Evolutionary conservation across 2,113 vertebrate species (phyloP).

Genomic region (Oreochromis spilurus): DNA sequence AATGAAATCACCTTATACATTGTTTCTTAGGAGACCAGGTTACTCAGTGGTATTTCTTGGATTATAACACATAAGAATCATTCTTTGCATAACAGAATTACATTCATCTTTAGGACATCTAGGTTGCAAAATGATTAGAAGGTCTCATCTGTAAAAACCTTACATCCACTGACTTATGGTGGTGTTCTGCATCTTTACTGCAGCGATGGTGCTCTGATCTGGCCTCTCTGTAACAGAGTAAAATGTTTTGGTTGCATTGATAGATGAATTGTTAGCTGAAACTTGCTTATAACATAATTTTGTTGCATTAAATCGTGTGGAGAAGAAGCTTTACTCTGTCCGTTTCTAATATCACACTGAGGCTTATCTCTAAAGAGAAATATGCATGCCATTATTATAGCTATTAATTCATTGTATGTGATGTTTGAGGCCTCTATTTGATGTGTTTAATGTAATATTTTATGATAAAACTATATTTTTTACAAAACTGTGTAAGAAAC

Average conservation of each 20-base stretch:
- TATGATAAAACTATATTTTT: neutral
- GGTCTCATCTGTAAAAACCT: neutral
- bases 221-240: neutral
- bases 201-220: neutral
- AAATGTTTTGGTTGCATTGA: neutral
- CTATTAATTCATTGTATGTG: neutral
- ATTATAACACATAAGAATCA: neutral
- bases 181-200: neutral
- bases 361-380: neutral
- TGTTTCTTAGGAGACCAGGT: neutral
- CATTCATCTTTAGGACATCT: neutral
- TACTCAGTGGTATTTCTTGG: neutral
- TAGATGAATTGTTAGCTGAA: neutral
- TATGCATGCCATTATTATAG: neutral
- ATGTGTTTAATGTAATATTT: neutral
- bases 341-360: neutral
- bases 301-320: neutral
- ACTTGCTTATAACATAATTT: neutral
- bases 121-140: neutral
- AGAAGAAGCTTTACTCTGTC: neutral
- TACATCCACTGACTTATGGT: neutral
- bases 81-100: neutral
- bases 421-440: neutral
- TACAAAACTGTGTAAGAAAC: neutral
- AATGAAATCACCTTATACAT: conserved; percentile 13